Evolutionary conservation across 2,888 invertebrate species (phyloP), one percentile per base, ranked within the genome.

Genomic region (Bugula neritina): DNA sequence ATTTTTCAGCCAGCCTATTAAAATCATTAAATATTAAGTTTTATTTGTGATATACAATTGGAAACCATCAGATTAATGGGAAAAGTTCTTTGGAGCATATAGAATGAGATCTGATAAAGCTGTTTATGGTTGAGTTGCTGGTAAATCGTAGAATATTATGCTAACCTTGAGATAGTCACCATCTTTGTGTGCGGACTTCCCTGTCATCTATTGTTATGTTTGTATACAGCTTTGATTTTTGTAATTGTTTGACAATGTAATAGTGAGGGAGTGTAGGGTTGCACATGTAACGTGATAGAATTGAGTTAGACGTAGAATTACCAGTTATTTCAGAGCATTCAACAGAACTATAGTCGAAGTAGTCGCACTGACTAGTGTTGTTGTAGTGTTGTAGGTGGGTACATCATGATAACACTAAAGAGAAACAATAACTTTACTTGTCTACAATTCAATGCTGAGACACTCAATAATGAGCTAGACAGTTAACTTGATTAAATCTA

Each of bases 211-310:
- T 43, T 43, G 43, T 43, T 5, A 43, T 43, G 43, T 10, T 43
- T 43, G 43, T 43, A 17, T 43, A 17, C 17, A 17, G 43, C 43
- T 43, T 43, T 43, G 43, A 43, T 43, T 43, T 43, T 43, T 5
- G 5, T 43, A 17, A 43, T 43, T 43, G 43, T 43, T 43, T 10
- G 5, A n/a, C 10, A 43, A 43, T 5, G 5, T 43, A 43, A 43
- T 43, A 43, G 43, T n/a, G n/a, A 63, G 31, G 10, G 5, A 63
- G 63, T 63, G 63, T 63, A 63, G 63, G 10, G 31, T 63, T 63
- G 63, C 63, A 63, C 31, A 57, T 57, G 43, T 43, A 43, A 43
- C 10, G 10, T 43, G 10, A 43, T 43, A 10, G 10, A 43, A 17
- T 5, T 17, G 10, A 10, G 10, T 43, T 43, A 17, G 17, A 43